Base-by-base conservation (phyloP, 1,140 invertebrate species). In the Temnothorax curvispinosus region DNA sequence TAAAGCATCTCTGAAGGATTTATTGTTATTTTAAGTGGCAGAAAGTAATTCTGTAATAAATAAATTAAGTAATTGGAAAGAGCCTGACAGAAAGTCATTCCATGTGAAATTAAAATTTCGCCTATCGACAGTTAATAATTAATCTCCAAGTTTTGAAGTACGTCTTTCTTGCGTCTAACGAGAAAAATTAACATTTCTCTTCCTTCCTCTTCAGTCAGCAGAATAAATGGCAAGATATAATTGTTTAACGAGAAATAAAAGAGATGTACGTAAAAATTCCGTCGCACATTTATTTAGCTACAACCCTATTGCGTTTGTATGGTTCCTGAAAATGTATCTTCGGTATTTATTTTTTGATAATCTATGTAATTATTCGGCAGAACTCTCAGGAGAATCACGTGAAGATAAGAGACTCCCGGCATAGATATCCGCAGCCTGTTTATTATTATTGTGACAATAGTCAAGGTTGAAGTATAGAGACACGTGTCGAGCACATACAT, bases 391-490 rank as follows among this genome's bases (percentile, higher is more conserved):
- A 67, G 18, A 15, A 81, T 71, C 21, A 56, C 35, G 50, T n/a
- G 56, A 81, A 67, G 38, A 35, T 47, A 41, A 56, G n/a, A 77
- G n/a, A 18, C n/a, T 6, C 38, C 9, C 11, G n/a, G 21, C 50
- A 50, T 47, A 27, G 35, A 60, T 65, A 41, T 32, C 9, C 32
- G 15, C 1, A 2, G 2, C 2, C 38, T 72, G 67, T 72, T 74
- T 82, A 27, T 82, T 72, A 27, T 82, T 72, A 82, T 74, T 21
- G 8, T 44, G 47, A 52, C n/a, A 3, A 81, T 4, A 50, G 54
- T 9, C 80, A 74, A 84, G 54, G 80, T 75, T 60, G 18, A 84
- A 82, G 18, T 50, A 50, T 9, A 6, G 15, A 18, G 15, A 18
- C 6, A 69, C 2, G 21, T 27, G 65, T 11, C 9, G 2, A 4